Percentiles rank a stretch among this genome's conserved stretches.
Evolutionary conservation across 1,140 invertebrate genomes (phyloP).

Genomic region (Elysia chlorotica): DNA sequence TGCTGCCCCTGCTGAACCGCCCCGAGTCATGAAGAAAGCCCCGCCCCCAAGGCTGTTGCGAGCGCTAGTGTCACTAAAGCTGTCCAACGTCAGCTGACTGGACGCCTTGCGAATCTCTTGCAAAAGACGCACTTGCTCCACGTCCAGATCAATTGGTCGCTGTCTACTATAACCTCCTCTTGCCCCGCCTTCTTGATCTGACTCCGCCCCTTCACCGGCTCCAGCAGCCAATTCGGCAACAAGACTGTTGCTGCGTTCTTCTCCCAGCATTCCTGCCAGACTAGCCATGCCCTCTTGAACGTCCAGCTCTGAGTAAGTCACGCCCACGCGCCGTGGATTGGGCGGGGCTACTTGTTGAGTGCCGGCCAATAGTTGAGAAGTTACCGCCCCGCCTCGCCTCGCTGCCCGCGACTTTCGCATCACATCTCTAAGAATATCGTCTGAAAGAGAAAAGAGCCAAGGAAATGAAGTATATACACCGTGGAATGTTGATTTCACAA

Average conservation of each 20-base stretch:
- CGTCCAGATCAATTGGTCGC: neutral
- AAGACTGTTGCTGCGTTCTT: neutral
- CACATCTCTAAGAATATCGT: neutral
- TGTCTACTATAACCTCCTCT: neutral
- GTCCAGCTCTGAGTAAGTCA: neutral
- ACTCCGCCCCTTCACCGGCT: neutral
- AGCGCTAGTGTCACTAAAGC: neutral
- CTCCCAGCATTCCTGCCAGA: neutral
- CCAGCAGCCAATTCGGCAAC: neutral
- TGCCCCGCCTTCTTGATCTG: neutral
- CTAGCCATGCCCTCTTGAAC: neutral
- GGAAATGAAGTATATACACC: neutral
- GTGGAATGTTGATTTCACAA: neutral
- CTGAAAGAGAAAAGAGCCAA: neutral
- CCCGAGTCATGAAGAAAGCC: neutral
- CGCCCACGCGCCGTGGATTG: neutral
- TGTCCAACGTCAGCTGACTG: neutral
- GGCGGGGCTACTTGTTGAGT: neutral
- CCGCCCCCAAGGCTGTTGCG: no score
- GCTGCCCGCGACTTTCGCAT: neutral
- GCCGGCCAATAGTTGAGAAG: neutral
- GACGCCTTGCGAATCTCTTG: neutral
- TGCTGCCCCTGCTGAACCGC: neutral
- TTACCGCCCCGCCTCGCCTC: neutral
- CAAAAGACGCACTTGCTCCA: neutral